phyloP scores from a whole-genome alignment of 2,888 invertebrate genomes.

The Sicus ferrugineus region DNA sequence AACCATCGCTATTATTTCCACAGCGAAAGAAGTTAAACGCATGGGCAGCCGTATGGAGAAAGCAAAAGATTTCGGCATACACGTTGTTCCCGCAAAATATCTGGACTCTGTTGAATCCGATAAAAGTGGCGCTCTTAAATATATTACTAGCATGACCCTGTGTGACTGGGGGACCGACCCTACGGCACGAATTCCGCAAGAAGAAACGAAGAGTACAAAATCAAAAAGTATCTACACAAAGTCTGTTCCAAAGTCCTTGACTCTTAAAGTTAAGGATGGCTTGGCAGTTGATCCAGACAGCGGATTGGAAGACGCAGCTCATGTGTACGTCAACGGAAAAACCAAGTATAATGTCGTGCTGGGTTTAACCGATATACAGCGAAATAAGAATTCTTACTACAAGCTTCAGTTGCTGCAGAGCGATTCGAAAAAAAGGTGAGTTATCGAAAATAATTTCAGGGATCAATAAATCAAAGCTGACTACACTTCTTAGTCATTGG shows the following conservation, averaged over 20 bases:
- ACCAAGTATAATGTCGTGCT: conserved; percentile 80
- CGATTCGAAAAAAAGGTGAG: conserved; percentile 71
- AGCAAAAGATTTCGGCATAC: conserved; percentile 75
- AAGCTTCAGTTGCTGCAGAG: conserved; percentile 89
- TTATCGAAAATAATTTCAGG: not conserved
- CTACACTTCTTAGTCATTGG: conserved; percentile 69
- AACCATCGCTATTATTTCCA: conserved; percentile 80
- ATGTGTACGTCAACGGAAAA: conserved; percentile 73
- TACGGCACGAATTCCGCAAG: conserved; percentile 59
- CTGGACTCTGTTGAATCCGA: conserved; percentile 74
- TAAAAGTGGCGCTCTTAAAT: conserved; percentile 68
- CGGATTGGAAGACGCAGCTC: conserved; percentile 71
- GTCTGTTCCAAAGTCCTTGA: conserved; percentile 70
- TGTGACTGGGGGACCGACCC: conserved; percentile 84
- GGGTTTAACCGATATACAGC: conserved; percentile 84
- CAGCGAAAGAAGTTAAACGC: conserved; percentile 73
- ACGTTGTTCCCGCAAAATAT: conserved; percentile 82
- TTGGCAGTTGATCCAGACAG: conserved; percentile 94
- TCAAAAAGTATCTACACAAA: conserved; percentile 71
- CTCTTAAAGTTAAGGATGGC: conserved; percentile 80
- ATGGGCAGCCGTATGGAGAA: conserved; percentile 72
- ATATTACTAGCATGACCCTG: conserved; percentile 77
- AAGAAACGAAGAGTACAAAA: conserved; percentile 70
- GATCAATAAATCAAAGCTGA: not conserved
- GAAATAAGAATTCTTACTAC: conserved; percentile 92